Evolutionary conservation across 2,797 vertebrate genomes (phyloP).

Genomic region (Alauda arvensis): DNA sequence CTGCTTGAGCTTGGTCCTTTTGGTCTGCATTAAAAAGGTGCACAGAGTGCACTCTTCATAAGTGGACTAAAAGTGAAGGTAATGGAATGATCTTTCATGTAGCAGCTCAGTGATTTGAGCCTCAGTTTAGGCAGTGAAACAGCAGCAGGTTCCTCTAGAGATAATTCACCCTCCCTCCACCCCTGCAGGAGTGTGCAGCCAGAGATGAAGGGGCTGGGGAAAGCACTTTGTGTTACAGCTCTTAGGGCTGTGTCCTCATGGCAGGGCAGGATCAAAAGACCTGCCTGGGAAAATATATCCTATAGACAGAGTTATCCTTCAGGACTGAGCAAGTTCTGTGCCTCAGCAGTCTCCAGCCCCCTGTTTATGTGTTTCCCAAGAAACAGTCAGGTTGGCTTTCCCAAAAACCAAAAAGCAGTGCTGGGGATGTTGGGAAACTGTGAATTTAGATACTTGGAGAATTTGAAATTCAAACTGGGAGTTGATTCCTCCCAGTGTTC

Average conservation of each 20-base stretch:
- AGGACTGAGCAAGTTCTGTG: neutral
- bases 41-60: neutral
- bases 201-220: neutral
- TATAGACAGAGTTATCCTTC: neutral
- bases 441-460: neutral
- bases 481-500: neutral
- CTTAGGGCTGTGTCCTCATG: neutral
- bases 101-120: neutral
- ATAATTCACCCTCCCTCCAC: neutral
- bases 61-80: neutral
- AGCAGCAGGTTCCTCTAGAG: neutral
- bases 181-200: accelerated
- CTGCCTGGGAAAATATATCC: neutral
- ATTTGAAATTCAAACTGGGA: neutral
- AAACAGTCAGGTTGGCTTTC: neutral
- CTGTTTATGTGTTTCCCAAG: neutral
- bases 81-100: neutral
- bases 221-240: neutral
- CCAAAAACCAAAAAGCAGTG: neutral
- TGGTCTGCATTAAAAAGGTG: neutral
- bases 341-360: neutral
- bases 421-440: neutral
- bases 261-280: neutral
- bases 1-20: neutral
- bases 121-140: neutral